Percentiles rank a stretch among this genome's conserved stretches.
Conservation (phyloP, 1,140 invertebrate species). For the Euura saliciscinereae region DNA sequence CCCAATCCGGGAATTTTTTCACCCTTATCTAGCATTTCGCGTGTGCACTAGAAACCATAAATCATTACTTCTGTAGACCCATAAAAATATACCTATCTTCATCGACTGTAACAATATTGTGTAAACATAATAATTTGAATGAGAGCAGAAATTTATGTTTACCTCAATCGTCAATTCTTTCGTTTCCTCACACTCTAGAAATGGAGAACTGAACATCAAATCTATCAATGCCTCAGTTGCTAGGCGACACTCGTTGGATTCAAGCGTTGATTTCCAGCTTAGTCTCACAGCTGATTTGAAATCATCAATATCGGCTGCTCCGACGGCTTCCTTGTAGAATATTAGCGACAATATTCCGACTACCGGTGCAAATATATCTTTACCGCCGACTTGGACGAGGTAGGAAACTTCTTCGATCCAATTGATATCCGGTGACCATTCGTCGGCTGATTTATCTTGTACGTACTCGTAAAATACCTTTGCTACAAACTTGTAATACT, state of each 20-base stretch:
- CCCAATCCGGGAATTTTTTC: constrained; percentile 37
- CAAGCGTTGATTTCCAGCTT: constrained; percentile 41
- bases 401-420: constrained; percentile 3
- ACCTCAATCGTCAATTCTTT: constrained; percentile 24
- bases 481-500: constrained; percentile 29
- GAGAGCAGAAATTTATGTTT: constrained; percentile 9
- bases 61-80: constrained; percentile 11
- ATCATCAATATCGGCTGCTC: constrained; percentile 19
- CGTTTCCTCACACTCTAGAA: constrained; percentile 15
- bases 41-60: constrained; percentile 33
- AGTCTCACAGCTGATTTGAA: constrained; percentile 32
- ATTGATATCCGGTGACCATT: not conserved
- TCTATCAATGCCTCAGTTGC: constrained; percentile 31
- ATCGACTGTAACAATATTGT: constrained; percentile 10
- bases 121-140: constrained; percentile 4
- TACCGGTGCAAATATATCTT: constrained; percentile 26
- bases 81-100: constrained; percentile 9
- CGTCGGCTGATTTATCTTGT: not conserved
- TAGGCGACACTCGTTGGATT: constrained; percentile 41
- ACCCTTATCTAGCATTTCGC: constrained; percentile 36
- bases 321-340: not conserved
- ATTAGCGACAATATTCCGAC: constrained; percentile 23
- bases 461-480: constrained; percentile 27
- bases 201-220: constrained; percentile 33
- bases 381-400: constrained; percentile 28